Conservation (phyloP, 2,797 vertebrate species). For the Danio albolineatus region DNA sequence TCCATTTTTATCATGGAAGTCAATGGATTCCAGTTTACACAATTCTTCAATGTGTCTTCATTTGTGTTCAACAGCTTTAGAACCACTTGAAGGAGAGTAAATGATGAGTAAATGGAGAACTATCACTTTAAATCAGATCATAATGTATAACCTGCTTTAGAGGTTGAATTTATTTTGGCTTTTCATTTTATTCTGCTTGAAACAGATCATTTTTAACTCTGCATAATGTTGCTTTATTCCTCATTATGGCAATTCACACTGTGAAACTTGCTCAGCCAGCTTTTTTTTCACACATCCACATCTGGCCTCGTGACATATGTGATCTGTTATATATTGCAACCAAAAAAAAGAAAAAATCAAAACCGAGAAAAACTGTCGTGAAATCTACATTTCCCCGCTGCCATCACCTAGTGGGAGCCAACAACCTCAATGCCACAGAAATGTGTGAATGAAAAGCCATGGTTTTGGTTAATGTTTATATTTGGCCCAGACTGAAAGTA, state of each 20-base stretch:
- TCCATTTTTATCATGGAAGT: too few relatives aligned
- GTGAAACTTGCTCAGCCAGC: not conserved
- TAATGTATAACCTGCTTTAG: too few relatives aligned
- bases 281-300: conserved; percentile 1
- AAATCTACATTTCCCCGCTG: not conserved
- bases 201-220: not conserved
- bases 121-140: too few relatives aligned
- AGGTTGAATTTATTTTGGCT: not conserved
- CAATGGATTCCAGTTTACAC: too few relatives aligned
- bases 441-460: not conserved
- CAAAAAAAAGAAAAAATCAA: not conserved
- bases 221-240: conserved; percentile 13
- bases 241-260: not conserved
- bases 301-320: not conserved
- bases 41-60: too few relatives aligned
- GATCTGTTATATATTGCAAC: not conserved
- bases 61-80: too few relatives aligned
- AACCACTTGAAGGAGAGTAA: too few relatives aligned
- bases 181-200: not conserved
- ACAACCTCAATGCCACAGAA: not conserved
- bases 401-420: not conserved
- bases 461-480: not conserved
- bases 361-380: not conserved
- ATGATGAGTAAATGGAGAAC: too few relatives aligned
- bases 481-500: not conserved